A percentile compares a stretch with the other conserved stretches of the same genome.
Evolutionary conservation across 30 jellyfish, hydroid and myxozoan genomes (phyloP).

Genomic region (Chrysaora quinquecirrha): DNA sequence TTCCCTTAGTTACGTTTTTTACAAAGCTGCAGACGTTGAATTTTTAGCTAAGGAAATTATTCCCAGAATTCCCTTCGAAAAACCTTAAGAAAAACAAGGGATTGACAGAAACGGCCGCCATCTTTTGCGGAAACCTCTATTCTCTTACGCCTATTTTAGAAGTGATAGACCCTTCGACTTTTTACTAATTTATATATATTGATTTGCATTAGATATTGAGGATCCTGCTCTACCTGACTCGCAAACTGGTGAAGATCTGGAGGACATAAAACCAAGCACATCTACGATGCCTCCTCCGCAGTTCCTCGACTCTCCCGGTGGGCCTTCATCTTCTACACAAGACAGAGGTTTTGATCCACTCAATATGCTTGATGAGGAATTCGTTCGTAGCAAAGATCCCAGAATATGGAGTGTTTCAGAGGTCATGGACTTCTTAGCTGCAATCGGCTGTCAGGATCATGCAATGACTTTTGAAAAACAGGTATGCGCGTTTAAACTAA

Average conservation of each 20-base stretch:
- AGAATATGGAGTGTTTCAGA: slow-evolving; percentile 95
- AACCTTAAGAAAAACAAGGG: too few species aligned
- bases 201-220: slow-evolving; percentile 28
- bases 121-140: too few species aligned
- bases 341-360: slow-evolving; percentile 98
- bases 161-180: too few species aligned
- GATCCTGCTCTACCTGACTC: slow-evolving; percentile 74
- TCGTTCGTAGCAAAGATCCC: slow-evolving; percentile 93
- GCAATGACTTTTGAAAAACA: slow-evolving; percentile 95
- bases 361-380: slow-evolving; percentile 92
- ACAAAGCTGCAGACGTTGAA: too few species aligned
- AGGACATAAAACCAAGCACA: slow-evolving; percentile 50
- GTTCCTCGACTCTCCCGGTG: slow-evolving; percentile 94
- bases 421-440: slow-evolving; percentile 97
- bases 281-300: slow-evolving; percentile 71
- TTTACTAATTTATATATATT: too few species aligned
- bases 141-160: too few species aligned
- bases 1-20: too few species aligned
- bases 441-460: slow-evolving; percentile 99
- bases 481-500: slow-evolving; percentile 65
- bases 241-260: slow-evolving; percentile 76
- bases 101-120: too few species aligned
- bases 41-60: too few species aligned
- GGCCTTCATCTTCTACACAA: slow-evolving; percentile 94
- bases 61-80: too few species aligned